A percentile compares a stretch with the other conserved stretches of the same genome.
phyloP scores from a whole-genome alignment of 2,797 vertebrate genomes.

The Novumbra hubbsi region DNA sequence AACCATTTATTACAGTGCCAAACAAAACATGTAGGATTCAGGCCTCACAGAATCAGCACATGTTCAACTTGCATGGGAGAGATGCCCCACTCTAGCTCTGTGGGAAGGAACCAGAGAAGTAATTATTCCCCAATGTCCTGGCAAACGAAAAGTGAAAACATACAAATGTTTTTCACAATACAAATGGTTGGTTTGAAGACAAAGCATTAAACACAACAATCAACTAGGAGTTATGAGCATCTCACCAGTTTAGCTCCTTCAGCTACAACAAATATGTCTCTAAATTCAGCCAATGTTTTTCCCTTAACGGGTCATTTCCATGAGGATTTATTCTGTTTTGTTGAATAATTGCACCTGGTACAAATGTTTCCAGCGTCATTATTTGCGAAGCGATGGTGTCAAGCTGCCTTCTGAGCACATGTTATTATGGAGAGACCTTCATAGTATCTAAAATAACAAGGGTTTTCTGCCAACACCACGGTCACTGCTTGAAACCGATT shows the following conservation, averaged over 20 bases:
- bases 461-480: neutral
- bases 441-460: neutral
- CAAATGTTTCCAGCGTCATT: slow-evolving; percentile 26
- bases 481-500: neutral
- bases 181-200: slow-evolving; percentile 20
- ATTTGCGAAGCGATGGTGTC: neutral
- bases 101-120: neutral
- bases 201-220: too few relatives aligned
- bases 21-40: neutral
- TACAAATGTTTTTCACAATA: slow-evolving; percentile 31
- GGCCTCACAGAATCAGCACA: neutral
- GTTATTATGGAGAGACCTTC: slow-evolving; percentile 11
- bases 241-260: slow-evolving; percentile 15
- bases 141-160: slow-evolving; percentile 59
- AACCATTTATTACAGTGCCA: neutral
- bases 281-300: slow-evolving; percentile 33
- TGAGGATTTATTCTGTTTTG: slow-evolving; percentile 45
- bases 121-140: neutral
- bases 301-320: slow-evolving; percentile 9
- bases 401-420: slow-evolving; percentile 8
- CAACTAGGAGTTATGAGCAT: neutral
- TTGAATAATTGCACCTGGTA: slow-evolving; percentile 33
- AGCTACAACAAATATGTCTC: slow-evolving; percentile 22
- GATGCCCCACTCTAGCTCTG: neutral
- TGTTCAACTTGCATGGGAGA: neutral